phyloP scores from a whole-genome alignment of 1,140 invertebrate species.

The Drosophila yakuba region DNA sequence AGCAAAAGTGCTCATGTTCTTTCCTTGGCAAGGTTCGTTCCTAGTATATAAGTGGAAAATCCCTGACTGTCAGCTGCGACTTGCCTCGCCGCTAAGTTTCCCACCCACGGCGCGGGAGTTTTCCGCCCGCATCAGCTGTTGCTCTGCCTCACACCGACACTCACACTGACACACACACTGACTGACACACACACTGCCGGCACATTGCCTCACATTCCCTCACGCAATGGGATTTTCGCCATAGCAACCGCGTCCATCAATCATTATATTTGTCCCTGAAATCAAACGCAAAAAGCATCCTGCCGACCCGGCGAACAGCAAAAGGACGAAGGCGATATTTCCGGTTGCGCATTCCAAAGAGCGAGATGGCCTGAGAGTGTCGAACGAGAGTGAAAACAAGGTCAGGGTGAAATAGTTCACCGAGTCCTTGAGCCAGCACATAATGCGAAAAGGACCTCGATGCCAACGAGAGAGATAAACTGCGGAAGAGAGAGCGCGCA shows the following conservation, averaged over 20 bases:
- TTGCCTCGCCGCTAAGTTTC: neutral
- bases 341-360: constrained; percentile 53
- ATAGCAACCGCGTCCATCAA: constrained; percentile 73
- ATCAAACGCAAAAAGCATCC: constrained; percentile 84
- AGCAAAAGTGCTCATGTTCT: neutral
- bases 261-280: constrained; percentile 84
- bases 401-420: constrained; percentile 45
- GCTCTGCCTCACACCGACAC: neutral
- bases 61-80: constrained; percentile 21
- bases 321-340: constrained; percentile 37
- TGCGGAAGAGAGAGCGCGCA: constrained; percentile 18
- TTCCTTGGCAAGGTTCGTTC: neutral
- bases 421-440: constrained; percentile 60
- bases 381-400: constrained; percentile 43
- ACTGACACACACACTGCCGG: neutral
- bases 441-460: constrained; percentile 7
- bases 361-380: constrained; percentile 4
- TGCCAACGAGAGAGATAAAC: neutral
- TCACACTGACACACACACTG: no score
- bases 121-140: constrained; percentile 40
- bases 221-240: constrained; percentile 61
- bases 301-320: constrained; percentile 64
- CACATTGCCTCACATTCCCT: constrained; percentile 37
- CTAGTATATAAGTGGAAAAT: constrained; percentile 4
- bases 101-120: constrained; percentile 10